Conservation (phyloP, 2,797 vertebrate genomes). For the Gobio occitaniae region DNA sequence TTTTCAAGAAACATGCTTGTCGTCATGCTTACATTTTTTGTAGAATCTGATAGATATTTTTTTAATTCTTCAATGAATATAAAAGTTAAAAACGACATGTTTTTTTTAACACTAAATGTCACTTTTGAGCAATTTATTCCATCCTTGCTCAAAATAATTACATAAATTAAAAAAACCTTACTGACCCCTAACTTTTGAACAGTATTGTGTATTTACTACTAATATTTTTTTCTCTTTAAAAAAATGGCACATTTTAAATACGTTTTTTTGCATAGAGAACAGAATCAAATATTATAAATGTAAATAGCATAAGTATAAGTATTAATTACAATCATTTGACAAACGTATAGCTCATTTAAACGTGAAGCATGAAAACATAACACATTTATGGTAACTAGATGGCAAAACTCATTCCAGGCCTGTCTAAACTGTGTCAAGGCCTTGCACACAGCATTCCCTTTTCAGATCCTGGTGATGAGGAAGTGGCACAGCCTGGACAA, state of each 20-base stretch:
- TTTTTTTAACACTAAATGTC: neutral
- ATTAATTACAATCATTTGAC: neutral
- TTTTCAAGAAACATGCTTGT: neutral
- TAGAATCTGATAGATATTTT: neutral
- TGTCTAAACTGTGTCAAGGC: neutral
- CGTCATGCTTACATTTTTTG: neutral
- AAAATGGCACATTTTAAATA: neutral
- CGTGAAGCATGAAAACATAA: neutral
- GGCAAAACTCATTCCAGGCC: neutral
- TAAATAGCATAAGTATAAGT: neutral
- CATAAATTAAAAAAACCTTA: neutral
- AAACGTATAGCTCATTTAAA: neutral
- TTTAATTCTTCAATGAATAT: neutral
- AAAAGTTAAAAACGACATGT: neutral
- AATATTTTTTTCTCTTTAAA: neutral
- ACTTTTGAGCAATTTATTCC: neutral
- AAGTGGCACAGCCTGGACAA: constrained; percentile 6
- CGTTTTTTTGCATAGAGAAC: neutral
- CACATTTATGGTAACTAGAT: neutral
- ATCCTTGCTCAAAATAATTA: neutral
- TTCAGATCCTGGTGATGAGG: constrained; percentile 22
- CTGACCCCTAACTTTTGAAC: neutral
- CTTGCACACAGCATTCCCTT: constrained; percentile 13
- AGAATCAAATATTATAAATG: neutral
- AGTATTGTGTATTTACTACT: neutral